phyloP scores from a whole-genome alignment of 1,140 invertebrate species.

The Ceratina australensis region DNA sequence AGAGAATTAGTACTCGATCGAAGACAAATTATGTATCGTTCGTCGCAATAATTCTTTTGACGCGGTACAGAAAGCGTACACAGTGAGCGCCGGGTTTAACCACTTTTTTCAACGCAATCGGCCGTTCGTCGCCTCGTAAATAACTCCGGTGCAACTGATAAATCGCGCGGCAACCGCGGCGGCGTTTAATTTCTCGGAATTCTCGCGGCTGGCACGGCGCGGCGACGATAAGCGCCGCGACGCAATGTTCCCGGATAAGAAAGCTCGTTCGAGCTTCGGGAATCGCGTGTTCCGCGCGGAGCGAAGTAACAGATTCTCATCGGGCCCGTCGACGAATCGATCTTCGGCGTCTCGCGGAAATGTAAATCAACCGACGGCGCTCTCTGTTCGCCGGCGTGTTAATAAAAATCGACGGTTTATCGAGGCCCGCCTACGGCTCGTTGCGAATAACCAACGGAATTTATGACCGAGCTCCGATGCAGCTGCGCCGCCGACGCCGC shows the following conservation, averaged over 20 bases:
- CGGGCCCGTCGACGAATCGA: no score
- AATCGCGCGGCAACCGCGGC: not conserved
- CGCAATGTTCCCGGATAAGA: not conserved
- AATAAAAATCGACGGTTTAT: conserved; percentile 45
- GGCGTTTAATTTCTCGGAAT: not conserved
- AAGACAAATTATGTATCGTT: no score
- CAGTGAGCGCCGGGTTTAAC: not conserved
- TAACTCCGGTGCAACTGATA: conserved; percentile 15
- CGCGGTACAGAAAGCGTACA: no score
- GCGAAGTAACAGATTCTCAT: conserved; percentile 23
- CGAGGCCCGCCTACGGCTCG: not conserved
- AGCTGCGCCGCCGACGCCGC: not conserved
- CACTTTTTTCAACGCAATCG: conserved; percentile 10
- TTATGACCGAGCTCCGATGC: conserved; percentile 2
- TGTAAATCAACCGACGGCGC: conserved; percentile 1
- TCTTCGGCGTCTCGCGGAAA: not conserved
- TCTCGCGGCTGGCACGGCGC: not conserved
- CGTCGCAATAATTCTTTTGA: no score
- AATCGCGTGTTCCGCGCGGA: not conserved
- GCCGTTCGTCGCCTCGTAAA: conserved; percentile 27
- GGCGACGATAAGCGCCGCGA: not conserved
- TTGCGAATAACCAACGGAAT: conserved; percentile 1
- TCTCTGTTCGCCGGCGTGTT: conserved; percentile 16
- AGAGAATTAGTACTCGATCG: no score
- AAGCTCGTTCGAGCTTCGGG: conserved; percentile 3